Evolutionary conservation across 2,113 vertebrate genomes (phyloP), one percentile per base, ranked within the genome.

Genomic region (Propithecus coquereli): DNA sequence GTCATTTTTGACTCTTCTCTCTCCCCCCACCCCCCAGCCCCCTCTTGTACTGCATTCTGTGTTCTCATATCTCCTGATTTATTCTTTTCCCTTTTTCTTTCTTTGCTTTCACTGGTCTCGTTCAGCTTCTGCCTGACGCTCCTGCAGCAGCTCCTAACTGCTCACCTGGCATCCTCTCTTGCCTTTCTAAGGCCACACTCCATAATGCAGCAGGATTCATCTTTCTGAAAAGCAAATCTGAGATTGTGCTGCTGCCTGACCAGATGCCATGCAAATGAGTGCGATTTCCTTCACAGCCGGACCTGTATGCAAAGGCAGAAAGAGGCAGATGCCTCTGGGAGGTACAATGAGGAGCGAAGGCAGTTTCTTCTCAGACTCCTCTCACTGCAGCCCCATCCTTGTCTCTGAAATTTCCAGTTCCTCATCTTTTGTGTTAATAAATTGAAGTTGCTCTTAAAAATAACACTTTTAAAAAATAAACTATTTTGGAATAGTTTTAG

Each of bases 241-340:
- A 82, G 85, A 14, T 45, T 32, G 25, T 40, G 81, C 77, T 23
- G 3, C 61, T 61, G 52, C n/a, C 57, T 88, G 92, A 83, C 43
- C 94, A 86, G 90, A 77, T 86, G 88, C 18, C 61, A 70, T 95
- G 96, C 85, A 97, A 91, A 96, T 11, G n/a, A 85, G 34, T 9
- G 3, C 71, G 14, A 8, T 91, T 96, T 90, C 81, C 95, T 90
- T 54, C 71, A 43, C 25, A 12, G 34, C 4, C 34, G 90, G 90
- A 43, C 6, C 27, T 89, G 74, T 88, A 82, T 92, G 94, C 95
- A 92, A 97, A 97, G 14, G 11, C 30, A 14, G 45, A 63, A 61
- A 22, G n/a, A 59, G n/a, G 40, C 76, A 81, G 76, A 76, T 90
- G 74, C 27, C 45, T 81, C 34, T 83, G 0, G 0, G 25, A 70